Base-by-base conservation (phyloP, 2,888 invertebrate genomes). In the Hypena proboscidalis region DNA sequence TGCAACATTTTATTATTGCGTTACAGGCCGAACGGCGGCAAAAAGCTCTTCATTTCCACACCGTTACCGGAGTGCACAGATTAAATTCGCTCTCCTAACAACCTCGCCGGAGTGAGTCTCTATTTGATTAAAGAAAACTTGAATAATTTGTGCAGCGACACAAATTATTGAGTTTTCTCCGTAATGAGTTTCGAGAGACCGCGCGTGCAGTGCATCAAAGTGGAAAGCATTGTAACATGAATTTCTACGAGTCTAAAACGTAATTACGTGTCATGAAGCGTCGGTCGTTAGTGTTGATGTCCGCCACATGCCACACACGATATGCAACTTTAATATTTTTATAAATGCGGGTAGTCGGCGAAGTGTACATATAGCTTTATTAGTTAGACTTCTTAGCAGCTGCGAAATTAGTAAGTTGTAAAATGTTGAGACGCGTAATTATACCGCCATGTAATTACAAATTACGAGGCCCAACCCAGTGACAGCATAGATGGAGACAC, bases 1-100 rank as follows among this genome's bases (percentile, higher is more conserved):
- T 80, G 77, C 76, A 80, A 73, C 72, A 73, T 80, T 84, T 81
- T 81, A 80, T 85, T 83, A 84, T 82, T 79, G 62, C 72, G 73
- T 81, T 83, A 80, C 65, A 55, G 65, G 58, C 63, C 61, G 60
- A 76, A 69, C 71, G 71, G 58, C 67, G 63, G 67, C 70, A 65
- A 70, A 77, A 75, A 66, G 52, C 43, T 26, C 46, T 43, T 35
- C 45, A 31, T 33, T 43, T 26, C 49, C 51, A 45, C 56, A 51
- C 59, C 56, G 58, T 71, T 60, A 57, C 65, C 47, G 53, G 56
- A 62, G 64, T 64, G 67, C 54, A 60, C 55, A 74, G 74, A 80
- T 80, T 82, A 70, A 83, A 80, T 81, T 75, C 69, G 67, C 65
- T 56, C 64, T 72, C 69, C 71, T 69, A 67, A 62, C 69, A 63